These are phyloP conservation scores for Oryctes rhinoceros DNA, from an alignment of 1,140 invertebrate genomes.

Conservation along the genomic window DNA sequence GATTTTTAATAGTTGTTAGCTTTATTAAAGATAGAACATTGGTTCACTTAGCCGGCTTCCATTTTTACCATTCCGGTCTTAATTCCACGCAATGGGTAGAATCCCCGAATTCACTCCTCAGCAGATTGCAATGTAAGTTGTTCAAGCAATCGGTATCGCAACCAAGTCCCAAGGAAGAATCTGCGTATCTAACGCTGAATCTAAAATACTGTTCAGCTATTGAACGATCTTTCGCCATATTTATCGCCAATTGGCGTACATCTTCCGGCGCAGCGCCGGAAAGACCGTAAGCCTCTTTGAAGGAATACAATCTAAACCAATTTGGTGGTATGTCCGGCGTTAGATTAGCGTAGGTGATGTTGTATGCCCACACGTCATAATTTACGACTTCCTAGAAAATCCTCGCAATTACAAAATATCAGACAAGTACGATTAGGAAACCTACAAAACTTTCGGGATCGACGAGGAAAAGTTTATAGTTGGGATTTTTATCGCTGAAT, in stretches of 20 bases:
- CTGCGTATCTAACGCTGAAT: conserved; percentile 60
- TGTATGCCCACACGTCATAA: conserved; percentile 79
- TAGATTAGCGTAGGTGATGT: conserved; percentile 79
- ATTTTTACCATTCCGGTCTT: conserved; percentile 26
- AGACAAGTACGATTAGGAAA: conserved; percentile 41
- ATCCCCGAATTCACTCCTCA: conserved; percentile 66
- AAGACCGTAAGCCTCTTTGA: conserved; percentile 71
- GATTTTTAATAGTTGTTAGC: no score
- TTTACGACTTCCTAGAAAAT: conserved; percentile 69
- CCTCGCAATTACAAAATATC: no score
- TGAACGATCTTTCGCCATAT: conserved; percentile 61
- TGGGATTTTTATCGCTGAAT: conserved; percentile 76
- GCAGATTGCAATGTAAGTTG: conserved; percentile 66
- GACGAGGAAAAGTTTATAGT: conserved; percentile 79
- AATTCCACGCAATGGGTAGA: conserved; percentile 66
- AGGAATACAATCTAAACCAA: conserved; percentile 76
- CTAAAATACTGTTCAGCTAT: conserved; percentile 53
- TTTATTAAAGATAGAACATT: no score
- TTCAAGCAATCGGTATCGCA: conserved; percentile 69
- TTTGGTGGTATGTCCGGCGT: conserved; percentile 63
- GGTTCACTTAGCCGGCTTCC: no score
- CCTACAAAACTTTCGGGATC: conserved; percentile 71
- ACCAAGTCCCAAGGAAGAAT: conserved; percentile 61
- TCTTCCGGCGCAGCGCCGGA: conserved; percentile 62
- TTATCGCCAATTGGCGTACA: conserved; percentile 60